These are phyloP conservation scores for Tuta absoluta DNA, from an alignment of 2,888 invertebrate species.

Conservation along the genomic window DNA sequence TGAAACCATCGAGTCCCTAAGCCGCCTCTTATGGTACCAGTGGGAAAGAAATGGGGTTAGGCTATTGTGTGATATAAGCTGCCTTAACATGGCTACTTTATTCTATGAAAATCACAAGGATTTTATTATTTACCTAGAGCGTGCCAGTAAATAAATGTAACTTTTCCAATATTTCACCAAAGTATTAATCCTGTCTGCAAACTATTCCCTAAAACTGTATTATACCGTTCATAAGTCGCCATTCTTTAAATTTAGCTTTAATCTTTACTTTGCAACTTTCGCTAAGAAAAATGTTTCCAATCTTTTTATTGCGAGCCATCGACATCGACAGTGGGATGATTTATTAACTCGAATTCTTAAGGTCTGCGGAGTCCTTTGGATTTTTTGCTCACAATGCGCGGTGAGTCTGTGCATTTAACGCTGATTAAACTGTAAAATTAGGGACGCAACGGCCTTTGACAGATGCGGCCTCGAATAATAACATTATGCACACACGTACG, in stretches of 20 bases:
- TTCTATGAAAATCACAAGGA: too few relatives aligned
- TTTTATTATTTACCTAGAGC: constrained; percentile 1
- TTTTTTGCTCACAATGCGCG: constrained; percentile 61
- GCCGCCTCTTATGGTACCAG: too few relatives aligned
- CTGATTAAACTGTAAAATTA: constrained; percentile 82
- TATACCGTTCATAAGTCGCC: constrained; percentile 11
- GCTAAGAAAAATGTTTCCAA: constrained; percentile 35
- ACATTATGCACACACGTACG: constrained; percentile 74
- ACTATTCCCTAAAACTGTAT: constrained; percentile 14
- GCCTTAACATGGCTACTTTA: too few relatives aligned
- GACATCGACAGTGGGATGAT: constrained; percentile 69
- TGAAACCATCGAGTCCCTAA: too few relatives aligned
- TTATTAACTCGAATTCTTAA: constrained; percentile 68
- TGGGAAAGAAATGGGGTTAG: too few relatives aligned
- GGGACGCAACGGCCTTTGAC: constrained; percentile 74
- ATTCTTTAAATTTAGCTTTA: constrained; percentile 16
- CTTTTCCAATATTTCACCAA: constrained; percentile 19
- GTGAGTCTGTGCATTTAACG: constrained; percentile 78
- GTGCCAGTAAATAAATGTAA: constrained; percentile 24
- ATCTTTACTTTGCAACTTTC: constrained; percentile 16
- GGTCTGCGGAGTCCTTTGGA: constrained; percentile 53
- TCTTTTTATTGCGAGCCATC: constrained; percentile 48
- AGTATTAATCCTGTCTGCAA: constrained; percentile 15
- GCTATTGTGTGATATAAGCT: too few relatives aligned
- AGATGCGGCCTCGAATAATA: constrained; percentile 78